Percentiles rank a stretch among this genome's conserved stretches.
phyloP scores from a whole-genome alignment of 2,797 vertebrate species.

The Kryptolebias ocellatus region DNA sequence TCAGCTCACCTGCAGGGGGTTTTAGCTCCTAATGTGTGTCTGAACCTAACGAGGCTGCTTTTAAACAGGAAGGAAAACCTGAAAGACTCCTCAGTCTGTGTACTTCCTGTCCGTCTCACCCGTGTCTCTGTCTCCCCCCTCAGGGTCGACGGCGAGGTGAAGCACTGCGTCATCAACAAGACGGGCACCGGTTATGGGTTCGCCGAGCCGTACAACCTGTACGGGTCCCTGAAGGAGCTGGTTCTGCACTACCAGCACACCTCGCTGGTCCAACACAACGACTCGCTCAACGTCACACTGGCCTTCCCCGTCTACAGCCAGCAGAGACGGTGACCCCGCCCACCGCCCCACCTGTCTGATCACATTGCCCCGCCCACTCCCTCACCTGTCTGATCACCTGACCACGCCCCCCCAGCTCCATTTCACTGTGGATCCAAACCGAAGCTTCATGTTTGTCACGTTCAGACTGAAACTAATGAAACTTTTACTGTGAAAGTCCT shows the following conservation, averaged over 20 bases:
- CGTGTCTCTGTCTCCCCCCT: neutral
- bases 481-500: constrained; percentile 11
- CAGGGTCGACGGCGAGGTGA: constrained; percentile 91
- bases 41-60: too few relatives aligned
- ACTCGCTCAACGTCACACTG: constrained; percentile 91
- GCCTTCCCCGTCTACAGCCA: constrained; percentile 88
- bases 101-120: neutral
- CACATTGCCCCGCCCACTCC: neutral
- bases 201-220: constrained; percentile 93
- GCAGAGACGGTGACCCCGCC: constrained; percentile 70
- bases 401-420: neutral
- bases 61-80: too few relatives aligned
- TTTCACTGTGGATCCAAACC: too few relatives aligned
- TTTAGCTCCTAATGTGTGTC: too few relatives aligned
- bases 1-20: accelerated
- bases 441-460: too few relatives aligned
- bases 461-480: neutral
- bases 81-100: too few relatives aligned
- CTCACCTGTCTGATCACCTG: neutral
- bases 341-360: neutral
- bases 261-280: constrained; percentile 93
- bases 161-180: constrained; percentile 95
- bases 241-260: constrained; percentile 94
- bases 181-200: constrained; percentile 88
- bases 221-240: constrained; percentile 90